Percentiles rank a stretch among this genome's conserved stretches.
phyloP scores from a whole-genome alignment of 2,113 vertebrate genomes.

The Xyrauchen texanus region DNA sequence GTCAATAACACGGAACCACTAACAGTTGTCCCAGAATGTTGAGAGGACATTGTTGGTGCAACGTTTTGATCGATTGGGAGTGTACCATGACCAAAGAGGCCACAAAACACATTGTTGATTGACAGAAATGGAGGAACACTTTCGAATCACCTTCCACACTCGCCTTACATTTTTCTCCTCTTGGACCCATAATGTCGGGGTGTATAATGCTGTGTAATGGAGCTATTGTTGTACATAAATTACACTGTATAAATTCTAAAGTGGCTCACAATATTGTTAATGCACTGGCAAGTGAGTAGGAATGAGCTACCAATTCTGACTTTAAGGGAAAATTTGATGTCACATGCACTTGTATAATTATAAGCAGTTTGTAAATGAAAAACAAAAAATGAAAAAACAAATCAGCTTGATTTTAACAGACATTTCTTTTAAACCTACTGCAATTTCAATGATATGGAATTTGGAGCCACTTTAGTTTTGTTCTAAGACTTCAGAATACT shows the following conservation, averaged over 20 bases:
- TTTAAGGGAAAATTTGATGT: conserved; percentile 66
- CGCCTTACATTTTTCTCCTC: conserved; percentile 86
- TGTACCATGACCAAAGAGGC: conserved; percentile 67
- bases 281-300: conserved; percentile 77
- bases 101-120: conserved; percentile 65
- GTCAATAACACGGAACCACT: conserved; percentile 72
- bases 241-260: conserved; percentile 93
- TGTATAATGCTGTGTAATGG: conserved; percentile 84
- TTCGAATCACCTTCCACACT: conserved; percentile 82
- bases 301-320: conserved; percentile 66
- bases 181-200: conserved; percentile 85
- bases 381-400: conserved; percentile 52
- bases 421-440: conserved; percentile 86
- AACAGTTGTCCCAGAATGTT: conserved; percentile 69
- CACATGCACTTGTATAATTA: conserved; percentile 73
- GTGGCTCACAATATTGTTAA: conserved; percentile 85
- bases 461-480: conserved; percentile 77
- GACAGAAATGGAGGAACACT: conserved; percentile 65
- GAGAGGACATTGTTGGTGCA: conserved; percentile 64
- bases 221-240: conserved; percentile 92
- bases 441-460: conserved; percentile 79
- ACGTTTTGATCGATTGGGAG: conserved; percentile 67
- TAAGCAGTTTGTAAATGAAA: conserved; percentile 84
- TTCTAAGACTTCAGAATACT: conserved; percentile 80
- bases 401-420: conserved; percentile 49